These are phyloP conservation scores for Seira musarum DNA, from an alignment of 2,888 invertebrate genomes.

Conservation along the genomic window DNA sequence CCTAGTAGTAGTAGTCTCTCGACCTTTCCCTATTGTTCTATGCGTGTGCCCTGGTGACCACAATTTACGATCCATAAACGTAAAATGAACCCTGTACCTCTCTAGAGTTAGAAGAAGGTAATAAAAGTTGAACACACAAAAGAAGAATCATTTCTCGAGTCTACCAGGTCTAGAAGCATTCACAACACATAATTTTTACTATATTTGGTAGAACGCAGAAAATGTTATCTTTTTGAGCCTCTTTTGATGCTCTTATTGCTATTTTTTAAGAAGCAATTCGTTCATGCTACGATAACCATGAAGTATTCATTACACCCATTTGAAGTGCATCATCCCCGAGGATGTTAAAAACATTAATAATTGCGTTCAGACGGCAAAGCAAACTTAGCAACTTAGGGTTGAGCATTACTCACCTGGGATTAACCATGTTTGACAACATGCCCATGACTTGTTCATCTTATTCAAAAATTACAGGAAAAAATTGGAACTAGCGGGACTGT, in stretches of 20 bases:
- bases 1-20: not conserved
- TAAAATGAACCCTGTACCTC: constrained; percentile 8
- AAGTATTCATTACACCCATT: constrained; percentile 30
- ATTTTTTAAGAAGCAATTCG: constrained; percentile 45
- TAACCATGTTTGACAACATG: too few species aligned
- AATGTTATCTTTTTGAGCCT: constrained; percentile 49
- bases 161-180: too few species aligned
- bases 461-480: too few species aligned
- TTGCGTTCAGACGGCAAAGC: not conserved
- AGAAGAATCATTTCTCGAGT: too few species aligned
- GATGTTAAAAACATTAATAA: not conserved
- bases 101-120: too few species aligned
- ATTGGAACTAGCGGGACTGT: too few species aligned
- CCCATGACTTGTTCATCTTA: too few species aligned
- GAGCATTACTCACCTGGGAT: too few species aligned
- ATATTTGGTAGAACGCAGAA: constrained; percentile 15
- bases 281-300: constrained; percentile 59
- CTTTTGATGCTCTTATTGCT: constrained; percentile 60
- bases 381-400: not conserved
- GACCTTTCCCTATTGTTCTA: constrained; percentile 38
- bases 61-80: constrained; percentile 61
- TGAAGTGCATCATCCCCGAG: not conserved
- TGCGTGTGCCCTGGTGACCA: constrained; percentile 59
- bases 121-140: too few species aligned
- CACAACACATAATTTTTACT: not conserved